Conservation (phyloP, 2,888 invertebrate species). For the Nemapogon koenigi region DNA sequence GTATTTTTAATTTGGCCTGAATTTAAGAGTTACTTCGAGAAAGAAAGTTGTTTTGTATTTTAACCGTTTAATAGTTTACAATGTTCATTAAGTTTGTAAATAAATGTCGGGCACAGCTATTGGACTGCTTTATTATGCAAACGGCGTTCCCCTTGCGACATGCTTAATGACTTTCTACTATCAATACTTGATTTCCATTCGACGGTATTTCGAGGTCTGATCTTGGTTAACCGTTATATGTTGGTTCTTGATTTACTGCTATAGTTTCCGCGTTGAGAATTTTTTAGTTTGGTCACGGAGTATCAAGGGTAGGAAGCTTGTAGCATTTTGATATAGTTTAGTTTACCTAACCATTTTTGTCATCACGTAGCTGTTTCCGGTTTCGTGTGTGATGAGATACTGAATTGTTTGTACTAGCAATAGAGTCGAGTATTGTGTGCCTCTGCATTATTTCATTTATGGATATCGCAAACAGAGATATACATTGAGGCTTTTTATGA, state of each 20-base stretch:
- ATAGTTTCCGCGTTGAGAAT: slow-evolving; percentile 11
- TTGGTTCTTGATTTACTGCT: neutral
- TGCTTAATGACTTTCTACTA: slow-evolving; percentile 59
- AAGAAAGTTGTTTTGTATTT: too few relatives aligned
- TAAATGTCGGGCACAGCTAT: slow-evolving; percentile 4
- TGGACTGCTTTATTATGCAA: slow-evolving; percentile 31
- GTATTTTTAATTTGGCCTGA: too few relatives aligned
- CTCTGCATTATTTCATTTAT: too few relatives aligned
- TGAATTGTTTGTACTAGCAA: too few relatives aligned
- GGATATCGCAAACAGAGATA: too few relatives aligned
- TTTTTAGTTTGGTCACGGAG: slow-evolving; percentile 33
- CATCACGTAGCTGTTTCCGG: slow-evolving; percentile 11
- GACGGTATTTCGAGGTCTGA: slow-evolving; percentile 9
- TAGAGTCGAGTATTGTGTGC: too few relatives aligned
- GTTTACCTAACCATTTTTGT: slow-evolving; percentile 2
- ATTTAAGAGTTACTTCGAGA: too few relatives aligned
- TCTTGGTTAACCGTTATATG: slow-evolving; percentile 1
- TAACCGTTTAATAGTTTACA: too few relatives aligned
- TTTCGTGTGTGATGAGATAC: too few relatives aligned
- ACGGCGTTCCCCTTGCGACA: slow-evolving; percentile 31
- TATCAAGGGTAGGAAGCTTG: slow-evolving; percentile 26
- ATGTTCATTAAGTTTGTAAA: neutral
- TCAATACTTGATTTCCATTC: slow-evolving; percentile 36
- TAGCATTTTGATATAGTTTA: slow-evolving; percentile 6
- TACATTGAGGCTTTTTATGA: too few relatives aligned